Conservation (phyloP, 2,888 invertebrate genomes). For the Hermodice carunculata region DNA sequence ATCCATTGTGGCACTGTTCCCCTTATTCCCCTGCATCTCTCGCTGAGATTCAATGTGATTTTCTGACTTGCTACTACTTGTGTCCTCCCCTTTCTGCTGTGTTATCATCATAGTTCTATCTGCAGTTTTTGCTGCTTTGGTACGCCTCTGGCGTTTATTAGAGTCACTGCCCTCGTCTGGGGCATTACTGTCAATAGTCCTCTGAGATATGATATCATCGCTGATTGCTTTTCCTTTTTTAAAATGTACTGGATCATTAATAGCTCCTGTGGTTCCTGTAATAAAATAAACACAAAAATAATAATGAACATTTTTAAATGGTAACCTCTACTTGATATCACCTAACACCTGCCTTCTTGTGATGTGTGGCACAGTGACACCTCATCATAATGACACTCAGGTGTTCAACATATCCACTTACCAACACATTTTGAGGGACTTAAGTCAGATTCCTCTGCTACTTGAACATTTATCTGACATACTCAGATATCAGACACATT, state of each 20-base stretch:
- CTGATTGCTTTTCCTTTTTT: constrained; percentile 38
- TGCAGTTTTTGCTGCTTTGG: constrained; percentile 3
- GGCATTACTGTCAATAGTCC: neutral
- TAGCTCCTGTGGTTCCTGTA: constrained; percentile 7
- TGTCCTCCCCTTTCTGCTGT: neutral
- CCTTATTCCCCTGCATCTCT: neutral
- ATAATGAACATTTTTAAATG: neutral
- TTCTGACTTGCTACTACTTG: neutral
- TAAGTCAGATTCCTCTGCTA: no score
- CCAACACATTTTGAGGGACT: no score
- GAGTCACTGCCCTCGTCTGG: neutral
- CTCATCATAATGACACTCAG: no score
- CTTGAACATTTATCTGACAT: no score
- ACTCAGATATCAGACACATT: no score
- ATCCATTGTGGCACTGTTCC: neutral
- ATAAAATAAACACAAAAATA: neutral
- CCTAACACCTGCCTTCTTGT: no score
- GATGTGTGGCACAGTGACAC: no score
- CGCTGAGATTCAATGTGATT: neutral
- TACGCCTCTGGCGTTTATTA: neutral
- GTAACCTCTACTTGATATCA: no score
- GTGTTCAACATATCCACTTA: no score
- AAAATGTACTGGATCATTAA: constrained; percentile 7
- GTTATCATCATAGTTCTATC: constrained; percentile 14
- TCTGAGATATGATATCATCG: constrained; percentile 51